Evolutionary conservation across 2,113 vertebrate species (phyloP).

Genomic region (Chlorocebus sabaeus): DNA sequence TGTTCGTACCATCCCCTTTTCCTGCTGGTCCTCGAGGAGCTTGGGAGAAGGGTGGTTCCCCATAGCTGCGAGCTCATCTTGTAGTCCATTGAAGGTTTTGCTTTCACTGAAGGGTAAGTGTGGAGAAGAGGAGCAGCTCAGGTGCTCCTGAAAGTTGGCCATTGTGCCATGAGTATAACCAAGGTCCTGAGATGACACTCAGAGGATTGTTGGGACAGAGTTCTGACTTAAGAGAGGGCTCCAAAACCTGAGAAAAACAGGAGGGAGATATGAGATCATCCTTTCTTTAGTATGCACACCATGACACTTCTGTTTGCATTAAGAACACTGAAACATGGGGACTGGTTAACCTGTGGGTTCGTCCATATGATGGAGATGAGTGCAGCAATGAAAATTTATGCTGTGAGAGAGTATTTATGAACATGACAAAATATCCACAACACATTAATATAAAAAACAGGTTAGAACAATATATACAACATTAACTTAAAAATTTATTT

Average conservation of each 20-base stretch:
- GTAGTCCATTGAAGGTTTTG: conserved; percentile 79
- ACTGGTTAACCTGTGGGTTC: not conserved
- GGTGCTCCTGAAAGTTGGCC: conserved; percentile 95
- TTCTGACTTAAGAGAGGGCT: conserved; percentile 19
- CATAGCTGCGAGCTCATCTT: conserved; percentile 81
- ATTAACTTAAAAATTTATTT: not conserved
- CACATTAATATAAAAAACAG: not conserved
- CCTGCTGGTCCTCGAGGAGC: conserved; percentile 89
- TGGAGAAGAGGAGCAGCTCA: conserved; percentile 92
- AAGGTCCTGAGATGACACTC: conserved; percentile 74
- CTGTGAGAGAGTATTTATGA: not conserved
- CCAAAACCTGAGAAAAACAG: conserved; percentile 74
- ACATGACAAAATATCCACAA: not conserved
- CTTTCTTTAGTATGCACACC: not conserved
- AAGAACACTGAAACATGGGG: not conserved
- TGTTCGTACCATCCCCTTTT: conserved; percentile 80
- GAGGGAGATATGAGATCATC: not conserved
- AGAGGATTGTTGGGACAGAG: conserved; percentile 33
- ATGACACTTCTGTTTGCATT: not conserved
- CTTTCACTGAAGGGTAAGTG: conserved; percentile 90
- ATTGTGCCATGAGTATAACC: conserved; percentile 94
- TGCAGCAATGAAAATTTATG: not conserved
- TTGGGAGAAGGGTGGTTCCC: conserved; percentile 83
- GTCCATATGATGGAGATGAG: not conserved
- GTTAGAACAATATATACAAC: not conserved